Percentiles rank a stretch among this genome's conserved stretches.
phyloP scores from a whole-genome alignment of 2,888 invertebrate species.

The Drosophila pseudotakahashii region DNA sequence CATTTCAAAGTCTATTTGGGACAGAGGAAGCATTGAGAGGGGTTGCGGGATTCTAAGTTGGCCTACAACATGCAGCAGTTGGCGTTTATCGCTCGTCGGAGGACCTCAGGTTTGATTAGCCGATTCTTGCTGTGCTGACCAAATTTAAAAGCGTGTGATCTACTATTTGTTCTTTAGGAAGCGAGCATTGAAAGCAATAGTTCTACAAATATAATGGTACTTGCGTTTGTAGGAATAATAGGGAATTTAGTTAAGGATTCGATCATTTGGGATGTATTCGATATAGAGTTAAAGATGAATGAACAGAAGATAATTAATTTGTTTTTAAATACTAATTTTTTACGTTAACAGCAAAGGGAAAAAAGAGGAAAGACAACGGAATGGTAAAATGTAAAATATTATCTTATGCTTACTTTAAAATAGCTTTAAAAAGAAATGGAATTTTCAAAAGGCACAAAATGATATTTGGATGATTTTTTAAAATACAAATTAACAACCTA shows the following conservation, averaged over 20 bases:
- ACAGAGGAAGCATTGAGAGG: slow-evolving; percentile 23
- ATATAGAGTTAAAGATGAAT: too few species aligned
- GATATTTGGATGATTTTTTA: too few species aligned
- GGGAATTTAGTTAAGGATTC: not conserved
- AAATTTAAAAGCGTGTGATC: slow-evolving; percentile 6
- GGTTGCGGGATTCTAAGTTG: slow-evolving; percentile 8
- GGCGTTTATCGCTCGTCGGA: slow-evolving; percentile 1
- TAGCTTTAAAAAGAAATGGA: too few species aligned
- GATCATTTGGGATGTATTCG: not conserved
- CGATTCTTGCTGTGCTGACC: slow-evolving; percentile 10
- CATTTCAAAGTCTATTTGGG: slow-evolving; percentile 20
- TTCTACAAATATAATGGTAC: slow-evolving; percentile 19
- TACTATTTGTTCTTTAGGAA: slow-evolving; percentile 21
- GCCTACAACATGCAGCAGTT: slow-evolving; percentile 44
- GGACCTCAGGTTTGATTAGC: not conserved
- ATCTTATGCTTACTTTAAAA: too few species aligned
- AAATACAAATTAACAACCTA: too few species aligned
- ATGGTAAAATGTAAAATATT: too few species aligned
- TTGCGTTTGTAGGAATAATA: not conserved
- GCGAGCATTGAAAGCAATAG: slow-evolving; percentile 34
- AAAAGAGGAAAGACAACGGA: not conserved
- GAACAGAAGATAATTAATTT: too few species aligned
- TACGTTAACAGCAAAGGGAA: too few species aligned
- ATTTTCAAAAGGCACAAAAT: too few species aligned
- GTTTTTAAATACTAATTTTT: too few species aligned